These are phyloP conservation scores for Thamnophis elegans DNA, from an alignment of 2,797 vertebrate species.

Conservation along the genomic window DNA sequence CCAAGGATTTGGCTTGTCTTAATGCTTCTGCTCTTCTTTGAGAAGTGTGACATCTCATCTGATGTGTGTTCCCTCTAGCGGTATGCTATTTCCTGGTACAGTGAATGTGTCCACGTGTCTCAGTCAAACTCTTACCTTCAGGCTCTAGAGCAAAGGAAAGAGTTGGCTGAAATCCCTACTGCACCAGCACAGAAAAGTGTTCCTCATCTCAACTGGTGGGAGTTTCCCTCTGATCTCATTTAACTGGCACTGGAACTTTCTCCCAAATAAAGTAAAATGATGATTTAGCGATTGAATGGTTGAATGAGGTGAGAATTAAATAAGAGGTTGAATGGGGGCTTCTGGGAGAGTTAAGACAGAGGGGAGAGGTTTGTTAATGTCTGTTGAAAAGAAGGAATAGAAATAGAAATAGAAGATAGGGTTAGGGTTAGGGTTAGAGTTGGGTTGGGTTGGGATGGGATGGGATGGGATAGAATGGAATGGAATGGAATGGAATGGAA, in stretches of 20 bases:
- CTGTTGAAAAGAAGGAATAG: not conserved
- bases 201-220: constrained; percentile 32
- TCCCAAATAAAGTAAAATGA: not conserved
- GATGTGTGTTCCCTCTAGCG: constrained; percentile 67
- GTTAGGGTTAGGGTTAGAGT: too few relatives aligned
- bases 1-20: constrained; percentile 59
- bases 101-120: constrained; percentile 64
- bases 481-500: too few relatives aligned
- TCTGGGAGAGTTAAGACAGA: not conserved
- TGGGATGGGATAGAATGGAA: rapidly evolving
- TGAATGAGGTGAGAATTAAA: not conserved
- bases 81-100: constrained; percentile 51
- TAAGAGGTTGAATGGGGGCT: not conserved
- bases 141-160: constrained; percentile 38
- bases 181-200: constrained; percentile 41
- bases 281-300: not conserved
- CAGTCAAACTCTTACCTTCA: constrained; percentile 57
- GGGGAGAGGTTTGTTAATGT: not conserved
- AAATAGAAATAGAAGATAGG: not conserved
- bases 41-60: constrained; percentile 69
- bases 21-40: constrained; percentile 55
- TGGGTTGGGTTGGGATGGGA: too few relatives aligned
- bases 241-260: constrained; percentile 22
- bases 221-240: constrained; percentile 34
- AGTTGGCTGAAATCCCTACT: constrained; percentile 39